Conservation (phyloP, 2,888 invertebrate genomes). For the Bombyx huttoni region DNA sequence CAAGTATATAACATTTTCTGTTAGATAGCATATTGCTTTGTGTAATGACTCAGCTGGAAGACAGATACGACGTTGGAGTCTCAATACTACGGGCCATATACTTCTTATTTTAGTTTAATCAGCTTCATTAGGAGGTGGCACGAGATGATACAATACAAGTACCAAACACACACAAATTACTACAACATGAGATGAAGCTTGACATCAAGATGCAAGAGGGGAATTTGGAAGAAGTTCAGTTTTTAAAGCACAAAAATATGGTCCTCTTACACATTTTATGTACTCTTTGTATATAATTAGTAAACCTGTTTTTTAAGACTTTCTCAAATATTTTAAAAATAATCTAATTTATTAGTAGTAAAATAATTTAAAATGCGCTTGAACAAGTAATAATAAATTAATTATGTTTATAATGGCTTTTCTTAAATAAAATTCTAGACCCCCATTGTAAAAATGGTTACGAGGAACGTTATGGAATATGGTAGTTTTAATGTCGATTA, state of each 20-base stretch:
- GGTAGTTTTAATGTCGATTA: too few species aligned
- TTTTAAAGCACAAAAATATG: neutral
- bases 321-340: neutral
- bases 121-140: neutral
- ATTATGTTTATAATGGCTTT: neutral
- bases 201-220: neutral
- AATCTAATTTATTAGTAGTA: neutral
- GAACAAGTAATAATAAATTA: neutral
- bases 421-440: too few species aligned
- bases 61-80: neutral
- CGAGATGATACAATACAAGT: neutral
- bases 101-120: neutral
- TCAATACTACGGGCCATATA: neutral
- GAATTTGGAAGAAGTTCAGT: neutral
- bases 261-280: neutral
- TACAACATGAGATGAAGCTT: neutral
- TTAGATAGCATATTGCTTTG: slow-evolving; percentile 25
- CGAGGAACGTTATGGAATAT: too few species aligned
- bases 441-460: too few species aligned
- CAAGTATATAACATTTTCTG: slow-evolving; percentile 69
- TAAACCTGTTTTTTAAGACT: neutral
- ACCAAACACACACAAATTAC: neutral
- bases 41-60: neutral
- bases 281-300: neutral
- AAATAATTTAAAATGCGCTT: neutral